Evolutionary conservation across 2,797 vertebrate genomes (phyloP).

Genomic region (Pygocentrus nattereri): DNA sequence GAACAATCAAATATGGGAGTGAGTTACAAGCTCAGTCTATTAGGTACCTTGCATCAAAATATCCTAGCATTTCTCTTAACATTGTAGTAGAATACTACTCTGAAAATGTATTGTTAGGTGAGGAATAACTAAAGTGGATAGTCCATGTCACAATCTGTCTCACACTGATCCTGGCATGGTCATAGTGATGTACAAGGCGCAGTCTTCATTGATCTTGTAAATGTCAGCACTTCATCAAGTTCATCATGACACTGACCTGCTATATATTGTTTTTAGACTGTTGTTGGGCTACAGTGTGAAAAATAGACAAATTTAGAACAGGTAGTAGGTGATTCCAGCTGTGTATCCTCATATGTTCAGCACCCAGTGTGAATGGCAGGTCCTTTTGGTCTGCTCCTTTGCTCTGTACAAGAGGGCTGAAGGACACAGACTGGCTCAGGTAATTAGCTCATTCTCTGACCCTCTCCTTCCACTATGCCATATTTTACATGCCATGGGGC

Average conservation of each 20-base stretch:
- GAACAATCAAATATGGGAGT: too few relatives aligned
- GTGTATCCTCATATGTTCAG: not conserved
- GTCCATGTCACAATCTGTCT: too few relatives aligned
- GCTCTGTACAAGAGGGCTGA: constrained; percentile 39
- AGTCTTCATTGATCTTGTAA: not conserved
- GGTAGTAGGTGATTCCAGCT: not conserved
- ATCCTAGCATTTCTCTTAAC: too few relatives aligned
- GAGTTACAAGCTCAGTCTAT: too few relatives aligned
- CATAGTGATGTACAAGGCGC: not conserved
- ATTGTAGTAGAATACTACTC: too few relatives aligned
- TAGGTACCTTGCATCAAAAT: too few relatives aligned
- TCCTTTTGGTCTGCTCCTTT: constrained; percentile 1
- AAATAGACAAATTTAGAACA: not conserved
- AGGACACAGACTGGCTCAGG: constrained; percentile 48
- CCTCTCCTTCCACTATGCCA: constrained; percentile 47
- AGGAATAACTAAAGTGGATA: too few relatives aligned
- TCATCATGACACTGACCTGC: too few relatives aligned
- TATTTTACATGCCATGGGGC: constrained; percentile 54
- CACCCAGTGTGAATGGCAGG: not conserved
- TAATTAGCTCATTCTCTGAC: constrained; percentile 48
- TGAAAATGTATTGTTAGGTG: too few relatives aligned
- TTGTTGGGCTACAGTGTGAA: not conserved
- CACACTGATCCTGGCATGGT: too few relatives aligned
- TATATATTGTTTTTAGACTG: too few relatives aligned
- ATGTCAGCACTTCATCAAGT: not conserved